phyloP scores from a whole-genome alignment of 2,113 vertebrate genomes.

The Xiphorhynchus elegans region DNA sequence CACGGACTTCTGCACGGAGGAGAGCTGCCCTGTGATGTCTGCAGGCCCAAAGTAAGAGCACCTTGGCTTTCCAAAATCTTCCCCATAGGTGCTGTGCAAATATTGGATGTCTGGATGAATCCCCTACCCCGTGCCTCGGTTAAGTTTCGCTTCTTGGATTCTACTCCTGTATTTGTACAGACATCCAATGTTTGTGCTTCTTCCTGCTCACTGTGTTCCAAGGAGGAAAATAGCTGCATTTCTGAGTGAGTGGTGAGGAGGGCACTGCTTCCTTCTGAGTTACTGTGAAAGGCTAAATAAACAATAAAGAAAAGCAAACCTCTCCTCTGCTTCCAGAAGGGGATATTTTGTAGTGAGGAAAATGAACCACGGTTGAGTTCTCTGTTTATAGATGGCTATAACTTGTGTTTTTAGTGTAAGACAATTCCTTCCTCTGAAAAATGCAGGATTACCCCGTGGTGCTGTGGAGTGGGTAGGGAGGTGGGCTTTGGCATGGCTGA shows the following conservation, averaged over 20 bases:
- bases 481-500: not conserved
- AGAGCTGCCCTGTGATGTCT: constrained; percentile 87
- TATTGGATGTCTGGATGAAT: not conserved
- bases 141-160: not conserved
- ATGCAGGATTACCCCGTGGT: not conserved
- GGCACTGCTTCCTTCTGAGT: not conserved
- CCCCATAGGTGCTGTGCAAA: not conserved
- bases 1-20: constrained; percentile 88
- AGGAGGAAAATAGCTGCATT: not conserved
- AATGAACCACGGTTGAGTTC: not conserved
- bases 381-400: not conserved
- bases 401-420: not conserved
- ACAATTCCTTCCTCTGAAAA: not conserved
- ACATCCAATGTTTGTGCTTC: not conserved
- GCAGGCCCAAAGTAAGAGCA: constrained; percentile 85
- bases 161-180: not conserved
- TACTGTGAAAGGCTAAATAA: not conserved
- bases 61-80: not conserved
- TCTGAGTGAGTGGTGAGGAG: not conserved
- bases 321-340: not conserved
- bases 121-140: not conserved
- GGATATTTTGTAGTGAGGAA: not conserved
- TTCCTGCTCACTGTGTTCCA: not conserved
- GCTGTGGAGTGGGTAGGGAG: not conserved
- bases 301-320: not conserved